Base-by-base conservation (phyloP, 37 sponge, comb jelly and placozoan genomes). In the Beroe ovata region DNA sequence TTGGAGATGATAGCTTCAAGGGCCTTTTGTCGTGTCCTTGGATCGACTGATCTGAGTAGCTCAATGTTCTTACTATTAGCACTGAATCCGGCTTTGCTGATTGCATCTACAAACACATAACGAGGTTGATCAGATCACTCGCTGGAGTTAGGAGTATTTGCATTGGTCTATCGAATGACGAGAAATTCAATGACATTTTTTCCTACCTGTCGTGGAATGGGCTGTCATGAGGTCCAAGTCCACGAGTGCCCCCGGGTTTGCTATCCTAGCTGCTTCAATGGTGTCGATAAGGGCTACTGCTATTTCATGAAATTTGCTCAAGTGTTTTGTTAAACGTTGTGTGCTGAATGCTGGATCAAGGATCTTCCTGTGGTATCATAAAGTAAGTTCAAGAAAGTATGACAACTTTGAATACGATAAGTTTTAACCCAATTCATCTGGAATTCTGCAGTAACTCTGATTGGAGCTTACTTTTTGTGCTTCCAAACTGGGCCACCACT, bases 41-140 rank as follows among this genome's bases (percentile, higher is more conserved):
- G 23, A 4, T 62, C 29, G 4, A 62, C 63, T 62, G 28, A 20
- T 20, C 23, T 3, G 63, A 62, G 29, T 62, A 25, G 21, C 63
- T 20, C 11, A 47, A 62, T 62, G 23, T 62, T 25, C 63, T 62
- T 62, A 62, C 4, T 23, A 26, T 20, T 62, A 26, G 63, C 63
- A 26, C 63, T 25, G 63, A 62, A 62, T 4, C 19, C 63, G 4
- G 63, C 63, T 25, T 4, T 20, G 63, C 63, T 62, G 8, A 62
- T 62, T 6, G 63, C 63, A 62, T 62, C 63, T 62, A 23, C 8
- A 62, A 25, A 62, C 20, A n/a, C n/a, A n/a, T n/a, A n/a, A n/a
- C n/a, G n/a, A n/a, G n/a, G n/a, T n/a, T n/a, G n/a, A n/a, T n/a
- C n/a, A n/a, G n/a, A n/a, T n/a, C n/a, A n/a, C n/a, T n/a, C n/a